Evolutionary conservation across 2,888 invertebrate species (phyloP), one percentile per base, ranked within the genome.

Genomic region (Pseudolycoriella hygida): DNA sequence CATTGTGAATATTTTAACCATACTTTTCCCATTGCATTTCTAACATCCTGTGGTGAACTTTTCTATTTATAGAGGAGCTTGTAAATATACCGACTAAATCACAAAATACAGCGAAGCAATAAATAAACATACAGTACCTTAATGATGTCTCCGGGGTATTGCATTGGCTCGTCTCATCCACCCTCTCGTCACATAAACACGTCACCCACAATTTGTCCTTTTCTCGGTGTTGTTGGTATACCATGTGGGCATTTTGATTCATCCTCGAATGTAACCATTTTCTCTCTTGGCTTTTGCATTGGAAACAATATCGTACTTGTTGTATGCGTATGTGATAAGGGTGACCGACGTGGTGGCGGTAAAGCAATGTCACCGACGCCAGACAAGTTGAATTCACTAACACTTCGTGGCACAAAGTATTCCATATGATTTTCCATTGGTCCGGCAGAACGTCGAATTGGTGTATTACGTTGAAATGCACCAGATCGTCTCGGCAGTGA

Each of bases 201-300:
- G 61, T 83, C 83, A 47, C 76, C 77, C 42, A 74, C 67, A 48
- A 70, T 66, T 3, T 51, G 51, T 12, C 50, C 47, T 48, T 64
- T 65, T 17, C 64, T 57, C 15, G 66, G 65, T 46, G 65, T 66
- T 17, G 62, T 59, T 50, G 63, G 62, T 55, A 67, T 56, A 12
- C 63, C 62, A 52, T 69, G 67, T 56, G 68, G 63, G 50, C 65
- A 66, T 38, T 62, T 65, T 17, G 65, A 61, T 49, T 83, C 82
- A 59, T 84, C 84, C 58, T 83, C 82, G 56, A 84, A 84, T 3
- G 83, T 84, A 34, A 84, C 83, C 76, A 82, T 77, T 60, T 82
- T 82, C 60, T 82, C 82, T 43, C 78, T 69, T 47, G 72, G 72
- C 50, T 73, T 70, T 30, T 46, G 46, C 37, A 46, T 25, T 3